Evolutionary conservation across 2,888 invertebrate genomes (phyloP), one percentile per base, ranked within the genome.

Genomic region (Troilus luridus): DNA sequence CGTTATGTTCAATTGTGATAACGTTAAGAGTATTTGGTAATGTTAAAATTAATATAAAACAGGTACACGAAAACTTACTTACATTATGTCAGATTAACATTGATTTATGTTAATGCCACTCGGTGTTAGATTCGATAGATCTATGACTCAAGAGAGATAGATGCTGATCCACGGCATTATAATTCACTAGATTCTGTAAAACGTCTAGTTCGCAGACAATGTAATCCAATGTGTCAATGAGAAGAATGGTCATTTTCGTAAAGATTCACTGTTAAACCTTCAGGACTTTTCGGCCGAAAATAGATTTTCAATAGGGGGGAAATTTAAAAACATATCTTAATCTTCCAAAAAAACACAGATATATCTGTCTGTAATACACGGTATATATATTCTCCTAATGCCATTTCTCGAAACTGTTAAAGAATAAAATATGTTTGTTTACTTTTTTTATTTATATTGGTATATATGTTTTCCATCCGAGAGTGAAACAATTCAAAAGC

Each of bases 361-460:
- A 58, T 58, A 85, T 85, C 85, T 56, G 85, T 85, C 85, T 58
- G 85, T 85, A 56, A 85, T 85, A 85, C 85, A 85, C 21, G n/a
- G 21, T 58, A 54, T 58, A 56, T 85, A 67, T 85, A 56, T 85
- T 17, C 14, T 14, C 67, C 67, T 67, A 67, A 56, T 81, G 81
- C 21, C 81, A 41, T 54, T 54, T 85, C 19, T 19, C 11, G 19
- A 56, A 85, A 85, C 85, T 56, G 54, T n/a, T 85, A 85, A 56
- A 85, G 85, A 85, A 56, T 56, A 56, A 85, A 85, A 85, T 58
- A 85, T 58, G n/a, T n/a, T 12, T 17, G n/a, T 81, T 54, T 81
- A 12, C 0, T 21, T 67, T n/a, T 85, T 56, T 21, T 56, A 85
- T 85, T 56, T 85, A 54, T 81, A 58, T 41, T 85, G 19, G 5